Base-by-base conservation (phyloP, 2,888 invertebrate species). In the Notocelia uddmanniana region DNA sequence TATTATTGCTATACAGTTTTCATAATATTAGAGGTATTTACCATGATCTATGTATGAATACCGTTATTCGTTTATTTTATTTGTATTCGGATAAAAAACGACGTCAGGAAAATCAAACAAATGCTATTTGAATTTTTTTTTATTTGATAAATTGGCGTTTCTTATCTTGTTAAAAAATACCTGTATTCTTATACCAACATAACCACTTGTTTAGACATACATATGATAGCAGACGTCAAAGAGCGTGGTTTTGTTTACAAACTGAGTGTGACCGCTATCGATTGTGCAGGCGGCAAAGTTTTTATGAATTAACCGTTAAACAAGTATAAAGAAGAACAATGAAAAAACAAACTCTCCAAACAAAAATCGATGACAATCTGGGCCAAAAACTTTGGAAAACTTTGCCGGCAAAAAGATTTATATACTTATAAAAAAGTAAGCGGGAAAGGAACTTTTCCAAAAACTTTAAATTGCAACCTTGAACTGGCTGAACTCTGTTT, bases 401-500 rank as follows among this genome's bases (percentile, higher is more conserved):
- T 94, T 91, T 83, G 90, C 88, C 90, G 92, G 86, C 92, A 92
- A 93, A 93, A 94, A 93, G 93, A 94, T 94, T 94, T 93, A 93
- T 94, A 93, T 89, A 92, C 92, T 92, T 92, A 92, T 91, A 93
- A 93, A 93, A 93, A 93, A 93, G 90, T 91, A 90, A 89, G 90
- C 88, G 92, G 89, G 88, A 90, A 92, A 87, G 86, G 89, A 92
- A 92, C 86, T 93, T 93, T 93, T 91, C 89, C 90, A 91, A 94
- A 94, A 94, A 94, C 94, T 94, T 94, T 94, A 94, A 94, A 94
- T 94, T 94, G 93, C 93, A 93, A 92, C 94, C 94, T 94, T 94
- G 94, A 94, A 94, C 94, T 85, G 89, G 81, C 82, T 84, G 85
- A 92, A 93, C 89, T 93, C 92, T 91, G 92, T 90, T 92, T 91